Evolutionary conservation across 1,140 invertebrate genomes (phyloP), one percentile per base, ranked within the genome.

Genomic region (Listronotus oregonensis): DNA sequence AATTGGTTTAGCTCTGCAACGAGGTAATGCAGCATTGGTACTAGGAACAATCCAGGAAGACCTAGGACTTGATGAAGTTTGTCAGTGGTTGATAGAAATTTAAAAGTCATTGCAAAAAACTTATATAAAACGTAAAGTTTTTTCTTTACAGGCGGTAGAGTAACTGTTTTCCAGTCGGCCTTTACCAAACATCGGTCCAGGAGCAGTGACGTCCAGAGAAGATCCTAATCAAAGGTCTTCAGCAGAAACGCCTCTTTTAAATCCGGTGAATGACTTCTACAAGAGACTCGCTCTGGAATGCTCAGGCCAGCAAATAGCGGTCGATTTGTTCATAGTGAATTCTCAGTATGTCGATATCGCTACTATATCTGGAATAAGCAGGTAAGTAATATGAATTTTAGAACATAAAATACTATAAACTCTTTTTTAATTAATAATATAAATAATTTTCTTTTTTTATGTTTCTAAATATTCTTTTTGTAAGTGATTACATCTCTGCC

Each of bases 221-320:
- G 91, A 96, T 81, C 91, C 92, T 4, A 92, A 91, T 73, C 87
- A 89, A 65, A 83, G 93, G 61, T 87, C 92, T 7, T 85, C 85
- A 6, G 92, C 93, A 73, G 92, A 93, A 60, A 87, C 91, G 44
- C 85, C 85, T 0, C 90, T 94, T 78, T 82, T 99, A 55, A 95
- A 94, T 80, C 97, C 97, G 15, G 92, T 92, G 0, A 98, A 93
- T 11, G 98, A 99, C 81, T 99, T 98, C 82, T 99, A 99, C 80
- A 99, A 99, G 82, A 90, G 95, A 61, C 81, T 98, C 39, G 95
- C 97, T 7, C 79, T 99, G 6, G 96, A 99, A 76, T 99, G 95
- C 78, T 97, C 94, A 63, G 93, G 90, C 6, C 94, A 97, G 71
- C 97, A 99, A 80, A 90, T 99, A 51, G 92, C 95, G 31, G 92